Evolutionary conservation across 2,888 invertebrate genomes (phyloP).

Genomic region (Lutraria lutraria): DNA sequence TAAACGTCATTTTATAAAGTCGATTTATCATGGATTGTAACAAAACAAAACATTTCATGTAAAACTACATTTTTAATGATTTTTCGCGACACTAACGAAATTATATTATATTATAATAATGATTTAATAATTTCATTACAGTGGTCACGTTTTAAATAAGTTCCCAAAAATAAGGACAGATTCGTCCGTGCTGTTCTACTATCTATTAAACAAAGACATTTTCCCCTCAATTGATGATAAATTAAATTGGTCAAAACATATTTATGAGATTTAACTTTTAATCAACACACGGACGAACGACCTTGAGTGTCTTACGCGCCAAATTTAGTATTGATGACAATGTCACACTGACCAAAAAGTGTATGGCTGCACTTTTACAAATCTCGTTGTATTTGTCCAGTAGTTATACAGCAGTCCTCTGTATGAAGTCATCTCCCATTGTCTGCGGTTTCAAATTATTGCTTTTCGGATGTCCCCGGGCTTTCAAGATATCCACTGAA

Average conservation of each 20-base stretch:
- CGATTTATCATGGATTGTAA: too few species aligned
- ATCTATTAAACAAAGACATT: background rate
- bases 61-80: too few species aligned
- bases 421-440: constrained; percentile 35
- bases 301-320: constrained; percentile 36
- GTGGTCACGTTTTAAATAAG: too few species aligned
- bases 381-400: constrained; percentile 33
- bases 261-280: background rate
- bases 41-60: too few species aligned
- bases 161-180: background rate
- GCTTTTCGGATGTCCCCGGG: constrained; percentile 23
- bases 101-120: too few species aligned
- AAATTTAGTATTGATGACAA: background rate
- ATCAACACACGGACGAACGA: constrained; percentile 9
- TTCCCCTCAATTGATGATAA: background rate
- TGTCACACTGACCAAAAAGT: constrained; percentile 22
- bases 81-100: too few species aligned
- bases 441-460: constrained; percentile 48
- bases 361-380: background rate
- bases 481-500: constrained; percentile 5
- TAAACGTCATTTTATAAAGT: too few species aligned
- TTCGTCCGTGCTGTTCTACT: background rate
- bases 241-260: background rate
- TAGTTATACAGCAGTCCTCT: constrained; percentile 5
- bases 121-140: too few species aligned